Base-by-base conservation (phyloP, 2,797 vertebrate genomes). In the Danionella dracula region DNA sequence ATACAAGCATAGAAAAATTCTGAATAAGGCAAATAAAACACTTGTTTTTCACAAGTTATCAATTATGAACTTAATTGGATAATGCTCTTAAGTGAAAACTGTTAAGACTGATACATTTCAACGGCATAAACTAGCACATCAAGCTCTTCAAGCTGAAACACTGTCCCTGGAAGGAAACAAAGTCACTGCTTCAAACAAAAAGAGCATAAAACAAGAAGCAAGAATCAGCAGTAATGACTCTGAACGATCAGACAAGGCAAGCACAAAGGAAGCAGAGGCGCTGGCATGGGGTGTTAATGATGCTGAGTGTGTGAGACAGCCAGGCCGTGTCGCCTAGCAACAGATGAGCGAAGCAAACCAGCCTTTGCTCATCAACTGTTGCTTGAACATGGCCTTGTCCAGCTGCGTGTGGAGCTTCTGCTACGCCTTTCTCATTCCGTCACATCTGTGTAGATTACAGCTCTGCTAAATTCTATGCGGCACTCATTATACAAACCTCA, bases 301-400 rank as follows among this genome's bases (percentile, higher is more conserved):
- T 83, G 79, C 79, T 77, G 83, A 84, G 73, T 73, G 76, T 76
- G 79, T 88, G 82, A 80, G 76, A 81, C 75, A 86, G 78, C 84
- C 85, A 83, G 83, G 84, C 83, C 75, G 81, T 76, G 82, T 87
- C 86, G 78, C 86, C 84, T 83, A 84, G 86, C 86, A 87, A 87
- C 86, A 82, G 77, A 85, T 78, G 82, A 83, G 84, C 66, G 82
- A 79, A 83, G 48, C 81, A 81, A 86, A 87, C 86, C 88, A 85
- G 75, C 76, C 72, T 71, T 56, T 72, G 45, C 76, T 81, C 77
- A 87, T 80, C 85, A 86, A 87, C 78, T 77, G 78, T 68, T 64
- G 75, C 17, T 53, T 64, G 21, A 53, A 31, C 15, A 12, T 1
- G 4, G 8, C 48, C 48, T n/a, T 6, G 1, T 42, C 23, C 37